Evolutionary conservation across 2,888 invertebrate species (phyloP), one percentile per base, ranked within the genome.

Genomic region (Diplolepis rosae): DNA sequence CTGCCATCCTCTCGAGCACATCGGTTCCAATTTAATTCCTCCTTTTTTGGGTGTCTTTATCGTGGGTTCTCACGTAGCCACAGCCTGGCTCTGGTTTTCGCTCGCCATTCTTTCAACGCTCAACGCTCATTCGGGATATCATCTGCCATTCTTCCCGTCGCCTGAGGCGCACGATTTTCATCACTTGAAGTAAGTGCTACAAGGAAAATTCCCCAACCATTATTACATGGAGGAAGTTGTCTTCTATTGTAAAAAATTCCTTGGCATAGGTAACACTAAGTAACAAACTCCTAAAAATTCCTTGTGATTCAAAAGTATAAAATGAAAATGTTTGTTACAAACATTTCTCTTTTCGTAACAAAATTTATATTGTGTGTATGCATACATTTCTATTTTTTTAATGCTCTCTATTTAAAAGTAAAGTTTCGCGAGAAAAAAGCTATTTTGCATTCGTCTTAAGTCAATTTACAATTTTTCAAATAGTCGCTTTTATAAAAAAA

Each of bases 131-230:
- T 94, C 94, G 52, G 96, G 96, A 11, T 96, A 96, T 84, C 96
- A 96, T 89, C 90, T 96, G 83, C 96, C 96, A 0, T 94, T 95
- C 88, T 93, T 95, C 85, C 95, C 95, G 5, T 95, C 95, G 51
- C 95, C 96, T 6, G 95, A 96, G 87, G 94, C 95, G 0, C 96
- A 96, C 84, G 96, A 96, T 89, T 96, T 94, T 87, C 96, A 96
- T 88, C 96, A 96, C 88, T 91, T 95, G 77, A 96, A 95, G 94
- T 94, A 87, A 91, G 91, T 39, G 24, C 39, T 24, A 13, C 61
- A 61, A 61, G 7, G 24, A 7, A 61, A 11, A 3, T 45, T 4
- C 7, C 7, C 15, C 42, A n/a, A 32, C 5, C 32, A 7, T 4
- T 32, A 32, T 32, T 32, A 32, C 32, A 32, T n/a, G n/a, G n/a